Base-by-base conservation (phyloP, 2,113 vertebrate genomes). In the Chrysemys picta region DNA sequence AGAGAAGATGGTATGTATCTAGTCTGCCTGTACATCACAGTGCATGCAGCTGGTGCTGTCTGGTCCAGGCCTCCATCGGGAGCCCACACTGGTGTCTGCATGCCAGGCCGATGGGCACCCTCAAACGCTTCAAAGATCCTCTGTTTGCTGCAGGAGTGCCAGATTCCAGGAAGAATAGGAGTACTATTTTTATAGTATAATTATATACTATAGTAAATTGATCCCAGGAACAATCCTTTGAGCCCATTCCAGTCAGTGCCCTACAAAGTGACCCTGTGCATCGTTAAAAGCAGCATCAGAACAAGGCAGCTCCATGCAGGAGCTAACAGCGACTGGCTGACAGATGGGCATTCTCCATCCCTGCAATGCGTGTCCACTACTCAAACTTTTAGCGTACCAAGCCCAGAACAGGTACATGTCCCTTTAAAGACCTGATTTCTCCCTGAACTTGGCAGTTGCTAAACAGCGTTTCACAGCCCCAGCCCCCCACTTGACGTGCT, bases 341-440 rank as follows among this genome's bases (percentile, higher is more conserved):
- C n/a, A 38, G n/a, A 22, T 9, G n/a, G n/a, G 8, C 21, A 72
- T 42, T 17, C 59, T 29, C 69, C 6, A 1, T 42, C 69, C 38
- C 19, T 5, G 17, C n/a, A 11, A 3, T 42, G 69, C 10, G 4
- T 10, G 35, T 22, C 21, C 69, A 22, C 38, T 11, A 42, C 8
- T 42, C 69, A 38, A 21, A n/a, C 69, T 72, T 72, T 72, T 10
- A 72, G 69, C 9, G 8, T 5, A 72, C 86, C 69, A 24, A 87
- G 95, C 78, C 57, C 13, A 59, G 76, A 65, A 50, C 52, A 53
- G 12, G 13, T 5, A 80, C 12, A 2, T 92, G 95, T 97, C 85
- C 95, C 97, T 97, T 97, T 97, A 97, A 54, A 98, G 98, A 98
- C 97, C 98, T 97, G 59, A 1, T 98, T 98, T 97, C 94, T 45